Conservation (phyloP, 2,113 vertebrate genomes). For the Chaenogobius annularis region DNA sequence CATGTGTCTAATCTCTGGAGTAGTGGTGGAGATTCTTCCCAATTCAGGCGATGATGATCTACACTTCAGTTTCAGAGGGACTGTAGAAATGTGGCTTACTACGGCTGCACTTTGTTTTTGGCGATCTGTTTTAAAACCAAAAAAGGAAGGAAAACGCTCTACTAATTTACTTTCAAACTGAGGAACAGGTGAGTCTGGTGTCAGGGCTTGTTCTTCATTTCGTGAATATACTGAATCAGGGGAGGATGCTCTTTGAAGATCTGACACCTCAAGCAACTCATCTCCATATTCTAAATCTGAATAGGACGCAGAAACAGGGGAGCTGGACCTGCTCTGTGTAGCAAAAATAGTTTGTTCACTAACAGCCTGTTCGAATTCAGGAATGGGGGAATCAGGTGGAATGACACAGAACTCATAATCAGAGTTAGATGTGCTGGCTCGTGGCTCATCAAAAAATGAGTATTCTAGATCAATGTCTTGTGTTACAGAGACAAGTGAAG, state of each 20-base stretch:
- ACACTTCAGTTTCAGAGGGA: conserved; percentile 12
- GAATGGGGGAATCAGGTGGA: conserved; percentile 57
- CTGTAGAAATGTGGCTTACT: conserved; percentile 8
- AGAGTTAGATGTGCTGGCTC: conserved; percentile 32
- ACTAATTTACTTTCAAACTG: conserved; percentile 3
- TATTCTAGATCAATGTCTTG: conserved; percentile 45
- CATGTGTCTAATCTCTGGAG: conserved; percentile 29
- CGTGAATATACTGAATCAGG: conserved; percentile 30
- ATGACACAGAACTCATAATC: conserved; percentile 35
- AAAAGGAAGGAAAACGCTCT: conserved; percentile 38
- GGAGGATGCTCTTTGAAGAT: conserved; percentile 30
- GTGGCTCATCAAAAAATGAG: neutral
- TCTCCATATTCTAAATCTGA: conserved; percentile 35
- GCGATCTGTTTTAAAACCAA: conserved; percentile 34
- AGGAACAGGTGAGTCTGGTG: conserved; percentile 48
- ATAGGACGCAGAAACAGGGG: conserved; percentile 39
- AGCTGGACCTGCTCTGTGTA: conserved; percentile 26
- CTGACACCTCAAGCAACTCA: neutral
- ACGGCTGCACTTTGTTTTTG: conserved; percentile 34
- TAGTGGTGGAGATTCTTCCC: conserved; percentile 24
- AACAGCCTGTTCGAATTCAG: conserved; percentile 20
- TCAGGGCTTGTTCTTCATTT: conserved; percentile 8
- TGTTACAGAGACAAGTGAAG: conserved; percentile 31
- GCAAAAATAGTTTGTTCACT: neutral
- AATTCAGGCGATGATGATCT: conserved; percentile 55